phyloP scores from a whole-genome alignment of 2,113 vertebrate genomes.

The Halcyon senegalensis region DNA sequence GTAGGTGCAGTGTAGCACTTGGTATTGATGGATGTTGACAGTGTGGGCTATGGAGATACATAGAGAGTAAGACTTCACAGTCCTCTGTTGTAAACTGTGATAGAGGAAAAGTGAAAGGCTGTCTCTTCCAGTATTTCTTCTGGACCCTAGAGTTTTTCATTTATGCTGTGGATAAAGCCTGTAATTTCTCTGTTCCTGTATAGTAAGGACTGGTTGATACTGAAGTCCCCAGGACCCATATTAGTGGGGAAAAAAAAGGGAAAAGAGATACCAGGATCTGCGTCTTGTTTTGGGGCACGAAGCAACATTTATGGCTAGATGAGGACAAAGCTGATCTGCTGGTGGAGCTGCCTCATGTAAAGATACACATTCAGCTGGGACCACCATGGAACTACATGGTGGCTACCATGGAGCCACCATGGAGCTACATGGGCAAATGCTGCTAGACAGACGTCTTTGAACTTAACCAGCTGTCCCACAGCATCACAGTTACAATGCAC shows the following conservation, averaged over 20 bases:
- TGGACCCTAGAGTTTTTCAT: not conserved
- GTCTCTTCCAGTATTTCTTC: not conserved
- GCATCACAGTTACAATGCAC: accelerated
- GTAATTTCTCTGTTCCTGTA: not conserved
- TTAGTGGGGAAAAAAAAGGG: not conserved
- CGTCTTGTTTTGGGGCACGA: not conserved
- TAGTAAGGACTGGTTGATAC: not conserved
- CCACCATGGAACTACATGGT: not conserved
- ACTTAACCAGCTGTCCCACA: not conserved
- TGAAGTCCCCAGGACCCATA: not conserved
- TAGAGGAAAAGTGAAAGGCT: not conserved
- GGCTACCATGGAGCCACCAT: too few relatives aligned
- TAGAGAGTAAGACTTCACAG: not conserved
- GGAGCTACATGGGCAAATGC: not conserved
- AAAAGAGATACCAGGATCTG: not conserved
- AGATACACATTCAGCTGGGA: not conserved
- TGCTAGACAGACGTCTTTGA: not conserved
- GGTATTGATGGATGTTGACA: not conserved
- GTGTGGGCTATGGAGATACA: not conserved
- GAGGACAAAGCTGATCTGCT: not conserved
- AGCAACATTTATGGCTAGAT: not conserved
- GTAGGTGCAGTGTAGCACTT: not conserved
- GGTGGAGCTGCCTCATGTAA: not conserved
- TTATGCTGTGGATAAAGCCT: not conserved
- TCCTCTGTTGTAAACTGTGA: not conserved